Conservation (phyloP, 2,888 invertebrate genomes). For the Trichogramma dendrolimi region DNA sequence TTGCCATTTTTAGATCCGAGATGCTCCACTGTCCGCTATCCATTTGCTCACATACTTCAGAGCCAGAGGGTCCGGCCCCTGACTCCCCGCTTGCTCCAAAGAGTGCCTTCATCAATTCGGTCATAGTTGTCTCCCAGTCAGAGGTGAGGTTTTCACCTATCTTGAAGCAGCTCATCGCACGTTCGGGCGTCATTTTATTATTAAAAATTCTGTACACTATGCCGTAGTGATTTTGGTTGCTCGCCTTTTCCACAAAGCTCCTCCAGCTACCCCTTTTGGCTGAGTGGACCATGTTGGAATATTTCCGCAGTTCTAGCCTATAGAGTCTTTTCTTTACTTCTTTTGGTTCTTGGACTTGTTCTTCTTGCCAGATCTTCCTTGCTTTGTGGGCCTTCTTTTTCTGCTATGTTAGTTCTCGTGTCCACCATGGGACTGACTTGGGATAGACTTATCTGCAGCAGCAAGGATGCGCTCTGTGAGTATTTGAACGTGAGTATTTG, state of each 20-base stretch:
- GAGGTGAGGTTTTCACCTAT: background rate
- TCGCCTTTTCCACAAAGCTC: background rate
- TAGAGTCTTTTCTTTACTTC: background rate
- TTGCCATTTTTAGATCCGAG: no score
- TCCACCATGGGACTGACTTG: constrained; percentile 10
- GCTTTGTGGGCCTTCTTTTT: background rate
- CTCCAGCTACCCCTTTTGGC: background rate
- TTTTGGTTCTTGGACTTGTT: background rate
- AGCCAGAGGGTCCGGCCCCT: no score
- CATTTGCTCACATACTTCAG: no score
- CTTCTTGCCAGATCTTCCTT: background rate
- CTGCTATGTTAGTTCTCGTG: fast-evolving
- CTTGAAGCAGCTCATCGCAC: background rate
- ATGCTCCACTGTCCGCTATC: no score
- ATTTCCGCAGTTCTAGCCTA: no score
- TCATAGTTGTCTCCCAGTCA: background rate
- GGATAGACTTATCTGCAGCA: background rate
- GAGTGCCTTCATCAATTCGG: background rate
- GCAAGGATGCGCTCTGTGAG: background rate
- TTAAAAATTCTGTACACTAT: background rate
- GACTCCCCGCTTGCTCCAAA: no score
- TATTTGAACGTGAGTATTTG: no score
- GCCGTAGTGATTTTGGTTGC: background rate
- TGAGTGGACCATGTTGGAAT: background rate
- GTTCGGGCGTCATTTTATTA: background rate